Base-by-base conservation (phyloP, 1,140 invertebrate genomes). In the Zophobas morio region DNA sequence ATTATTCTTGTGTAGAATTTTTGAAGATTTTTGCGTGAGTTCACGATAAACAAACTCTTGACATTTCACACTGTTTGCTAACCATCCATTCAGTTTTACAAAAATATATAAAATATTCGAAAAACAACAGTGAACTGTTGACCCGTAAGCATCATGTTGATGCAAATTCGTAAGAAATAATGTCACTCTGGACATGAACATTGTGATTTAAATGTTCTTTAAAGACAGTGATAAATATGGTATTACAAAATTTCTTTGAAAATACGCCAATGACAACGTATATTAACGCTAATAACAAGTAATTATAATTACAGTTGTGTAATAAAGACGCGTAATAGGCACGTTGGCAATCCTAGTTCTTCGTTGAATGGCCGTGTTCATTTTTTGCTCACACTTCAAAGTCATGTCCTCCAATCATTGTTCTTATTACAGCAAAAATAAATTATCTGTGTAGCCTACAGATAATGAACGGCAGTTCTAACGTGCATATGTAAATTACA, bases 271-370 rank as follows among this genome's bases (percentile, higher is more conserved):
- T 33, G 60, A 66, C 37, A 66, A 66, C 39, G 60, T 66, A 66
- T 37, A 66, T 66, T 66, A 66, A 47, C 20, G 60, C 42, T 66
- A 66, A 66, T 66, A 66, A 66, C 60, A 36, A 66, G 60, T 66
- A 66, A 66, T 66, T 66, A 66, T 66, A 66, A 66, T 66, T 66
- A 42, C 39, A 66, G 32, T 42, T 66, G 60, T 42, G 60, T 39
- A 66, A 66, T 66, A 66, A 66, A 66, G 60, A 66, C 42, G 60
- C 60, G 60, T 42, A 66, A 66, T 66, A 66, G 60, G 37, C n/a
- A 40, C 39, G 39, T 66, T 66, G 37, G 37, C 60, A 66, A 42
- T 40, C 37, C 33, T 42, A 39, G 33, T 60, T 60, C 37, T 60
- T 33, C 56, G 3, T 60, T 37, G 2, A 35, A 56, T 36, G n/a